Conservation (phyloP, 2,113 vertebrate genomes). For the Pteronura brasiliensis region DNA sequence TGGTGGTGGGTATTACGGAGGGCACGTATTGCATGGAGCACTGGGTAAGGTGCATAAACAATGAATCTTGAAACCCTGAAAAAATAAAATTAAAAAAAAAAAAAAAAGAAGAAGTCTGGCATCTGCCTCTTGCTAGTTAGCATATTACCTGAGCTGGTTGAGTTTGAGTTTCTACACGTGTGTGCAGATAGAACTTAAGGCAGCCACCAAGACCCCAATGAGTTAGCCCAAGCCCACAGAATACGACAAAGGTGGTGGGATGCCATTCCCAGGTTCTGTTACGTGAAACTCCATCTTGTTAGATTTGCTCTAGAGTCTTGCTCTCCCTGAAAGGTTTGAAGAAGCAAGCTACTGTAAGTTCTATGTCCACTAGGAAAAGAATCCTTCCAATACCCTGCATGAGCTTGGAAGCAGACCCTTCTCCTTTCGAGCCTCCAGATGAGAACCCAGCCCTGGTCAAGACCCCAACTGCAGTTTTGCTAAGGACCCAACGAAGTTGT, state of each 20-base stretch:
- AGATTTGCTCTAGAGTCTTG: background rate
- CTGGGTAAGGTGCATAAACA: too few species aligned
- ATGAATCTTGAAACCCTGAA: too few species aligned
- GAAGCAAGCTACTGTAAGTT: background rate
- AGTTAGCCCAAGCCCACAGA: background rate
- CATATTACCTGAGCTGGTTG: background rate
- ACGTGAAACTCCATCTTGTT: background rate
- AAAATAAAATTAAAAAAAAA: too few species aligned
- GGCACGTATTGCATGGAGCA: too few species aligned
- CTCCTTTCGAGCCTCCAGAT: background rate
- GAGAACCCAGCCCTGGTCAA: background rate
- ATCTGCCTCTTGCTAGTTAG: background rate
- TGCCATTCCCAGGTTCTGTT: background rate
- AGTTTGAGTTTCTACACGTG: background rate
- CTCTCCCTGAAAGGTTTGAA: background rate
- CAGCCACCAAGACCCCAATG: background rate
- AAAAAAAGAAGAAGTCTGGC: background rate
- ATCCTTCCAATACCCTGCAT: background rate
- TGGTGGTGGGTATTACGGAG: too few species aligned
- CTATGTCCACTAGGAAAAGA: background rate
- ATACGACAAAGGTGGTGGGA: too few species aligned
- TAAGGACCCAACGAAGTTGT: background rate
- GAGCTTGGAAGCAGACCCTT: background rate
- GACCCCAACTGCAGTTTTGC: background rate
- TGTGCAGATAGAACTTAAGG: background rate